phyloP scores from a whole-genome alignment of 2,113 vertebrate species.

The Gymnogyps californianus region DNA sequence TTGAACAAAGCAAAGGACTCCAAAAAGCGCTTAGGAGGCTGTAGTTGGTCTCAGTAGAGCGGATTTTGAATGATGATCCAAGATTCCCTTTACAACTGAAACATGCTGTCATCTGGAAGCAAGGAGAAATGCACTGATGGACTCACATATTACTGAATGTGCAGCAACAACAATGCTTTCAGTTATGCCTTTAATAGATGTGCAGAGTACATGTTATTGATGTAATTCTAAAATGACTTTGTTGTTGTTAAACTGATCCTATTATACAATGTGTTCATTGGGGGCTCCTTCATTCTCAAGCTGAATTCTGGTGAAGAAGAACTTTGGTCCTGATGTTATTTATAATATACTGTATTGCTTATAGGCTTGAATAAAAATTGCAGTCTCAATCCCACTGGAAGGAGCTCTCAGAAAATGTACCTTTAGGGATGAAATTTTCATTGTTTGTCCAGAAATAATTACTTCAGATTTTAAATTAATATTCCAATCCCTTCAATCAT shows the following conservation, averaged over 20 bases:
- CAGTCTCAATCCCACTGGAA: background rate
- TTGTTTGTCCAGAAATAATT: background rate
- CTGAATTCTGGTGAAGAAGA: background rate
- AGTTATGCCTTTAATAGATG: background rate
- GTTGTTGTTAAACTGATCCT: background rate
- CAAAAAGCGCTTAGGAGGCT: background rate
- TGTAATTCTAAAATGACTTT: background rate
- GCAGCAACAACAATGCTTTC: background rate
- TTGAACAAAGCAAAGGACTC: background rate
- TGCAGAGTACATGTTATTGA: background rate
- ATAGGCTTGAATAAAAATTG: background rate
- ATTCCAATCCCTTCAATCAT: background rate
- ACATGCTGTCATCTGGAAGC: background rate
- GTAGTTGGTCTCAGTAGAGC: background rate
- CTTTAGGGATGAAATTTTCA: background rate
- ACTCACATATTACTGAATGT: background rate
- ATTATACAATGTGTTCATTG: background rate
- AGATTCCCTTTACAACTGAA: background rate
- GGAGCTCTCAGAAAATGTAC: background rate
- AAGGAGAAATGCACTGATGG: background rate
- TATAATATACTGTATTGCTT: background rate
- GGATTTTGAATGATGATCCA: background rate
- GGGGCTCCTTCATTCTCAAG: background rate
- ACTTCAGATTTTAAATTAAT: background rate
- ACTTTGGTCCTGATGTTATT: background rate